Conservation (phyloP, 2,888 invertebrate genomes). For the Andricus quercusramuli region DNA sequence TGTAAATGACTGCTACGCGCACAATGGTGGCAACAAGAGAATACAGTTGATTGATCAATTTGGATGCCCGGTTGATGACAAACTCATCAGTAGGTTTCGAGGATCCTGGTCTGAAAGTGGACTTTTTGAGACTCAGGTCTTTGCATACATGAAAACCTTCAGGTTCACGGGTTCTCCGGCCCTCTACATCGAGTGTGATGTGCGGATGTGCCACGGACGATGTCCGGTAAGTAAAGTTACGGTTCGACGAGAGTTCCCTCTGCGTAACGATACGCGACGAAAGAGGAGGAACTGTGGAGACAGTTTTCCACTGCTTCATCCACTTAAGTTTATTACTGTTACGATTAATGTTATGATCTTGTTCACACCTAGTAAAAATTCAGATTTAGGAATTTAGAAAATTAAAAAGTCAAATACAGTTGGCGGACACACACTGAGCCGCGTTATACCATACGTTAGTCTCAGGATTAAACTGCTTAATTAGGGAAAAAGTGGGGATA, state of each 20-base stretch:
- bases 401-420: background rate
- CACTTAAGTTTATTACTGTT: conserved; percentile 14
- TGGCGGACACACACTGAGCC: background rate
- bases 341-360: conserved; percentile 1
- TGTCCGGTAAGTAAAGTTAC: conserved; percentile 87
- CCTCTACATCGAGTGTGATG: conserved; percentile 96
- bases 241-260: conserved; percentile 44
- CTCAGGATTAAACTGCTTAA: no score
- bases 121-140: conserved; percentile 95
- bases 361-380: conserved; percentile 28
- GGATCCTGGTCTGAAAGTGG: conserved; percentile 96
- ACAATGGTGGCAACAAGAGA: conserved; percentile 94
- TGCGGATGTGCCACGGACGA: conserved; percentile 96
- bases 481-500: no score
- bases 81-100: conserved; percentile 93
- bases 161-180: conserved; percentile 96
- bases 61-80: conserved; percentile 96
- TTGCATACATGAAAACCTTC: conserved; percentile 96
- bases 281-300: conserved; percentile 14
- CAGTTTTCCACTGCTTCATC: conserved; percentile 13
- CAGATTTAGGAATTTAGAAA: background rate
- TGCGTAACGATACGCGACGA: conserved; percentile 49
- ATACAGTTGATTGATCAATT: conserved; percentile 95
- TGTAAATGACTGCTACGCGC: conserved; percentile 95
- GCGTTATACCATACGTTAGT: no score